Evolutionary conservation across 2,888 invertebrate species (phyloP), one percentile per base, ranked within the genome.

Genomic region (Xestia xanthographa): DNA sequence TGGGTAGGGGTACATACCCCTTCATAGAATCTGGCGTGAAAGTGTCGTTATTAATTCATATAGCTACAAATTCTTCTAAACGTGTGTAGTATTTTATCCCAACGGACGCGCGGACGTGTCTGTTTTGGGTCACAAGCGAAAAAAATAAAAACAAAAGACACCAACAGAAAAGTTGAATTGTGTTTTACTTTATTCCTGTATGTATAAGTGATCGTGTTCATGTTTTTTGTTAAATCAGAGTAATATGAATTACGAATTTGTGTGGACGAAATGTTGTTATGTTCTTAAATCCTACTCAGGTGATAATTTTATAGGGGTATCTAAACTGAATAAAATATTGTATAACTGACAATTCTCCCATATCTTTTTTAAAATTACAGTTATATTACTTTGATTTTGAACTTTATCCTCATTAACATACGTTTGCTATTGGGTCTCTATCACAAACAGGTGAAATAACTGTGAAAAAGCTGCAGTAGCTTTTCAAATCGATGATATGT

Each of bases 41-140:
- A 75, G 38, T 50, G 60, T 53, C 58, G 68, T 83, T 73, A 83
- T 75, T 67, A 67, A 75, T 83, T 75, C 83, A 83, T 71, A 17
- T 67, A 22, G 48, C 45, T 65, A 53, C n/a, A 72, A 72, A 60
- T 68, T 45, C 63, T 17, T n/a, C 20, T 56, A n/a, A 0, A 22
- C 4, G 11, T 43, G 17, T 9, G 8, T 26, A 34, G 4, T 12
- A 11, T 20, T n/a, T 26, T 48, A 26, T 41, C 41, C 45, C 53
- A 45, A 50, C 20, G 11, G 34, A 6, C n/a, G 8, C 6, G 9
- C 41, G 26, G 41, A 50, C 26, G n/a, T 45, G 60, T 43, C 20
- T 26, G 38, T 56, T 20, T 58, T 26, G 43, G 22, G 20, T 34
- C 11, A 8, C 26, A 34, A 9, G 2, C 8, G 20, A 41, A 34